A percentile compares a stretch with the other conserved stretches of the same genome.
phyloP scores from a whole-genome alignment of 2,113 vertebrate genomes.

The Benitochromis conjunctus region DNA sequence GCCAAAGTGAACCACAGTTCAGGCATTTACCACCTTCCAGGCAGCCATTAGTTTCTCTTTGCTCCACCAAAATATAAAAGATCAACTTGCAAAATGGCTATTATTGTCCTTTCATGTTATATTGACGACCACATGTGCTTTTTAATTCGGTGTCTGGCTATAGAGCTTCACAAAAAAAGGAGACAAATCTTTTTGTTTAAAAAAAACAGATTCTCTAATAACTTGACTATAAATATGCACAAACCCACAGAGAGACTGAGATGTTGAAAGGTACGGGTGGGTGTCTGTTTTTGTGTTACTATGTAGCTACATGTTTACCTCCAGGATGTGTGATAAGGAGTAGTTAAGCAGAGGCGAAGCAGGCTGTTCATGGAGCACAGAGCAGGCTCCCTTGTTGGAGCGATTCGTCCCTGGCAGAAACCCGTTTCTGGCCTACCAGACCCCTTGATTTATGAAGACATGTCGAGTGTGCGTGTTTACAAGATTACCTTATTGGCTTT shows the following conservation, averaged over 20 bases:
- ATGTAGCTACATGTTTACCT: slow-evolving; percentile 30
- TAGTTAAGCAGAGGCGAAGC: not conserved
- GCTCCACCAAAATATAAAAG: not conserved
- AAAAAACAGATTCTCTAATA: not conserved
- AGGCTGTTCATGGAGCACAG: slow-evolving; percentile 19
- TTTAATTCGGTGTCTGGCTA: not conserved
- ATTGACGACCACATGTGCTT: not conserved
- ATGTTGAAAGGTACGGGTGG: not conserved
- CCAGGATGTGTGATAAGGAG: slow-evolving; percentile 1
- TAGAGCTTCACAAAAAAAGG: not conserved
- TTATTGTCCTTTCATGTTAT: not conserved
- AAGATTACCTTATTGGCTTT: slow-evolving; percentile 15
- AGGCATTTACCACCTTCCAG: slow-evolving; percentile 1
- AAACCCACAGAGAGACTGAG: not conserved
- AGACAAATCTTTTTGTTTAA: not conserved
- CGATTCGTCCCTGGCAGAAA: slow-evolving; percentile 26
- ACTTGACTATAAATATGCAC: not conserved
- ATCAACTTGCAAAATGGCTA: slow-evolving; percentile 2
- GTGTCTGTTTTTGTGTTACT: slow-evolving; percentile 24
- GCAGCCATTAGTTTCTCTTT: not conserved
- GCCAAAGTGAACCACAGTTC: slow-evolving; percentile 1
- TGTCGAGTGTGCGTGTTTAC: slow-evolving; percentile 3
- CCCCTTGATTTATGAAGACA: slow-evolving; percentile 41
- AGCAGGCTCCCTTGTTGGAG: slow-evolving; percentile 22
- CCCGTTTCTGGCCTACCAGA: not conserved